Evolutionary conservation across 1,140 invertebrate species (phyloP), one percentile per base, ranked within the genome.

Genomic region (Reticulitermes speratus): DNA sequence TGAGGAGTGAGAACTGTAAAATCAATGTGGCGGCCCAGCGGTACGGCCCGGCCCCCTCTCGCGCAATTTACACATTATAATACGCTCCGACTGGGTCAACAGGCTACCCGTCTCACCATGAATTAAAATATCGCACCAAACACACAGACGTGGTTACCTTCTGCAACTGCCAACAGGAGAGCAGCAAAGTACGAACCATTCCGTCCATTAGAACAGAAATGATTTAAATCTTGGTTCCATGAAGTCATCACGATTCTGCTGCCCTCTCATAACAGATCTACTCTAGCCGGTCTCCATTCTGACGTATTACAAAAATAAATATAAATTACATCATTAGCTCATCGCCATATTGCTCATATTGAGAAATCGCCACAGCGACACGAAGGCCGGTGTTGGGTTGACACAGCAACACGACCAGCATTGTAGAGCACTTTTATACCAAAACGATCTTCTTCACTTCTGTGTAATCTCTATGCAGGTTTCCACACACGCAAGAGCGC

Each of bases 61-160:
- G 65, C 65, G 14, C 65, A 75, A 75, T 84, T 84, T 84, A 84
- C 83, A 84, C 83, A 84, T 84, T 84, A 84, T 84, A 45, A 84
- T 84, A 84, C 45, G 83, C 30, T 52, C 23, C 52, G 83, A 84
- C 83, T 84, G 30, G 83, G 83, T 84, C 83, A 84, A 84, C 83
- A 84, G 83, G 83, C 83, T 84, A 52, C 8, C n/a, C 83, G 65
- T 30, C 65, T 30, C 25, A 75, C 44, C 32, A n/a, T 32, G 75
- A 45, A 82, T 52, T 86, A 87, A 85, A 21, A 45, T 85, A 59
- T 69, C 75, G 69, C 87, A 85, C 89, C 87, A 86, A 88, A 89
- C 88, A 87, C 88, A 89, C 88, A 87, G 88, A 75, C n/a, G 65
- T 75, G n/a, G n/a, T 87, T 87, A 87, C 87, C 87, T 87, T 87